These are phyloP conservation scores for Thecocarcelia acutangulata DNA, from an alignment of 2,888 invertebrate genomes.

Conservation along the genomic window DNA sequence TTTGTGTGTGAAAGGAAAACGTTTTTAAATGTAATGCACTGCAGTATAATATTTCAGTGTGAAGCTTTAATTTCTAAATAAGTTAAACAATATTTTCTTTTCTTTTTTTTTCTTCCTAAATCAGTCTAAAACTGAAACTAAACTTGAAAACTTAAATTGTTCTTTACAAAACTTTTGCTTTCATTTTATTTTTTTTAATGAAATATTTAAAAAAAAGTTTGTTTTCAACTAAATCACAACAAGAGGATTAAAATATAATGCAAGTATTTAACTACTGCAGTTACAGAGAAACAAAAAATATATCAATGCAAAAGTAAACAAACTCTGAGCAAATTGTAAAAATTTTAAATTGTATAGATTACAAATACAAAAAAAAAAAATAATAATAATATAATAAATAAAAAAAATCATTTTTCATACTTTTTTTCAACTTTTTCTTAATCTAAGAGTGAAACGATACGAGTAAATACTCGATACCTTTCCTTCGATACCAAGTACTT, in stretches of 20 bases:
- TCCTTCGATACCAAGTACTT: too few relatives aligned
- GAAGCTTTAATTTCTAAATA: slow-evolving; percentile 48
- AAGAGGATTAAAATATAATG: neutral
- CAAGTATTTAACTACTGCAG: too few relatives aligned
- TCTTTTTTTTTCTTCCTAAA: slow-evolving; percentile 19
- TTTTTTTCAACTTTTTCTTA: too few relatives aligned
- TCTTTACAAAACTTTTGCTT: slow-evolving; percentile 38
- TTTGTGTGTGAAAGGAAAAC: neutral
- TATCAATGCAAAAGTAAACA: too few relatives aligned
- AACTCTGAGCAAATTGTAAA: too few relatives aligned
- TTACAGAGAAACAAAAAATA: too few relatives aligned
- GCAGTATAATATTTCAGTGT: slow-evolving; percentile 28
- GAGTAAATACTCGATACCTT: too few relatives aligned
- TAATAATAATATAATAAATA: too few relatives aligned
- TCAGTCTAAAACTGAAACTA: slow-evolving; percentile 49
- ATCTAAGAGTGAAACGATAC: too few relatives aligned
- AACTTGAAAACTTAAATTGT: slow-evolving; percentile 49
- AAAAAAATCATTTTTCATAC: too few relatives aligned
- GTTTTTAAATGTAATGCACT: slow-evolving; percentile 29
- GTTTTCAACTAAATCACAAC: neutral
- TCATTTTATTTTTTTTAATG: slow-evolving; percentile 2
- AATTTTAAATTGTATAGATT: too few relatives aligned
- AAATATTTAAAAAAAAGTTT: slow-evolving; percentile 4
- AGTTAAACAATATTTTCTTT: slow-evolving; percentile 7
- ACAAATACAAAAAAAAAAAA: too few relatives aligned